Evolutionary conservation across 2,113 vertebrate species (phyloP), one percentile per base, ranked within the genome.

Genomic region (Marmota flaviventris): DNA sequence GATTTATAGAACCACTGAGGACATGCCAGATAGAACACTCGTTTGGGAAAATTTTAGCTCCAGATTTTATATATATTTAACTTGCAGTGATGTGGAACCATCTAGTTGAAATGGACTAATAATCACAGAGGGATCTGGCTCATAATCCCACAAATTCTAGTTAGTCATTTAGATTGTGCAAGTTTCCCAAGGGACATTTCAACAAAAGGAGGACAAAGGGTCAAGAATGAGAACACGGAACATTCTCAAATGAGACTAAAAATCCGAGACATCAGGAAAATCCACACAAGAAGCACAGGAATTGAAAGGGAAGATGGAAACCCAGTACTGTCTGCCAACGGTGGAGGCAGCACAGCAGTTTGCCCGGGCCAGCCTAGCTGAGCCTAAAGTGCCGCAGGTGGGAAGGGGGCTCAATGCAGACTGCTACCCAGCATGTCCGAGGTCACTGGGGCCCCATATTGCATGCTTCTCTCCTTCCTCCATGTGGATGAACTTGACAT

Each of bases 131-230:
- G 17, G 5, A 63, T 48, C 77, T 93, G 20, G 29, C 56, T 94
- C 72, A 65, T 45, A 69, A 81, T 61, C 58, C 88, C 92, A n/a
- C 67, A 81, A 92, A 69, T 83, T 90, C 73, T 89, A 76, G 67
- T 89, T 72, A 96, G 58, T 58, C 37, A 75, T 84, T 89, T 69
- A 79, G 76, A 90, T 85, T 95, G 58, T 48, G 51, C 37, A 92
- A 86, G 39, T 90, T 96, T 94, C 85, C 89, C 91, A 90, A 91
- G 81, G 81, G 70, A 78, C 17, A 79, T 65, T 63, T 79, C 45
- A 95, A 75, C 72, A 70, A 86, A 72, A 70, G 18, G 69, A 96
- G 81, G 75, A 96, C 79, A 94, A 92, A 94, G 8, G 70, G 78
- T 95, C 79, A 76, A 84, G 39, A 89, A 82, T 42, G 58, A 70